Evolutionary conservation across 2,797 vertebrate species (phyloP), one percentile per base, ranked within the genome.

Genomic region (Cynodonichthys magdalenae): DNA sequence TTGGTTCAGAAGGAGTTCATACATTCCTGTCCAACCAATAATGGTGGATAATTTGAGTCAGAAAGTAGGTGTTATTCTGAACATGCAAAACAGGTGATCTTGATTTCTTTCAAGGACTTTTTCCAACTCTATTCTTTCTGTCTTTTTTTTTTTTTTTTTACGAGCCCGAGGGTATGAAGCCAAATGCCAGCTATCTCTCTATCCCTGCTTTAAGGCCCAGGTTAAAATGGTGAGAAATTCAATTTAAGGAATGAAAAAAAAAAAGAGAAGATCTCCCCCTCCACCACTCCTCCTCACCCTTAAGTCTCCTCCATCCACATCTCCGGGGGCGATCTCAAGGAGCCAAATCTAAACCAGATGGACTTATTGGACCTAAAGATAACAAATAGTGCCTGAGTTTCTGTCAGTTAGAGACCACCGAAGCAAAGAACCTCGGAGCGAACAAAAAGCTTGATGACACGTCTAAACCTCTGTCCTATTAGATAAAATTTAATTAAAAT

Each of bases 301-400:
- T 72, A 79, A 86, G 84, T 86, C 79, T 71, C 87, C 87, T 87
- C 82, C 83, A 84, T 89, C 95, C 93, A 90, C 81, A 87, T 91
- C 89, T 91, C 88, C 87, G 87, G 92, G 95, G 95, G 95, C 92
- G 84, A 96, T 93, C 93, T 95, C 54, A 87, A 94, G 93, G 90
- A 95, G 94, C 95, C 94, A 94, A 98, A 98, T 96, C 92, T 94
- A 95, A 98, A 98, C 96, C 97, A 98, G 96, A 98, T 98, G 97
- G 94, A 90, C 93, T 94, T 95, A 95, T 95, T 95, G 87, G 92
- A 89, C 89, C 93, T 94, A 96, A 97, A 95, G 95, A 98, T 94
- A 98, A 97, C 96, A 98, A 96, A 96, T 93, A 96, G 92, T 80
- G 75, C 91, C 92, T 91, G 90, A 93, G 92, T 93, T 95, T 91